A percentile compares a stretch with the other conserved stretches of the same genome.
Evolutionary conservation across 2,888 invertebrate species (phyloP).

Genomic region (Scaptomyza cyrtandrae): DNA sequence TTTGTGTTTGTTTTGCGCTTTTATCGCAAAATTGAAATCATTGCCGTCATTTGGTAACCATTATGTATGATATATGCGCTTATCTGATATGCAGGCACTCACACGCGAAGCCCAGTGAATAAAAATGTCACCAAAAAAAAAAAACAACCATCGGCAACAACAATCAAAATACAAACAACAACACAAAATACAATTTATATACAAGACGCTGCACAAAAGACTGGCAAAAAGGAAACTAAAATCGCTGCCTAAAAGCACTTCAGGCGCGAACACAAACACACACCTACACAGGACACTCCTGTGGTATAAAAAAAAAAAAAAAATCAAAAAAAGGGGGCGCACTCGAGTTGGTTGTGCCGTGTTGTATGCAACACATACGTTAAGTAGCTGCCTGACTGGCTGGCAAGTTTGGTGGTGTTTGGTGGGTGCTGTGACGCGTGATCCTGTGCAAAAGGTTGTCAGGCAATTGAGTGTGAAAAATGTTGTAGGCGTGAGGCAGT

Average conservation of each 20-base stretch:
- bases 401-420: constrained; percentile 1
- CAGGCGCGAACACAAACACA: constrained; percentile 31
- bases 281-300: constrained; percentile 16
- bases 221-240: constrained; percentile 65
- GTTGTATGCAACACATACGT: constrained; percentile 74
- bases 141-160: constrained; percentile 25
- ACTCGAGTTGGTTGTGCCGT: constrained; percentile 31
- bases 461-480: constrained; percentile 80
- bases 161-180: constrained; percentile 6
- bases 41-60: constrained; percentile 76
- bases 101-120: constrained; percentile 55
- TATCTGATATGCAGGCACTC: constrained; percentile 71
- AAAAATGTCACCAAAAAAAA: constrained; percentile 69
- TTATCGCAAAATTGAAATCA: constrained; percentile 74
- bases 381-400: constrained; percentile 63
- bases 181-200: constrained; percentile 58
- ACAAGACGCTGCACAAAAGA: constrained; percentile 54
- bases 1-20: constrained; percentile 24
- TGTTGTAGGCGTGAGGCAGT: constrained; percentile 62
- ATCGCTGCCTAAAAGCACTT: constrained; percentile 65
- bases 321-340: constrained; percentile 20
- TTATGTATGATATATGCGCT: constrained; percentile 77
- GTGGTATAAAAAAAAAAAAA: constrained; percentile 7
- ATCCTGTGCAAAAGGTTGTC: constrained; percentile 74
- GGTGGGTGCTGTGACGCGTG: constrained; percentile 56